phyloP scores from a whole-genome alignment of 1,140 invertebrate species.

The Zaprionus africanus region DNA sequence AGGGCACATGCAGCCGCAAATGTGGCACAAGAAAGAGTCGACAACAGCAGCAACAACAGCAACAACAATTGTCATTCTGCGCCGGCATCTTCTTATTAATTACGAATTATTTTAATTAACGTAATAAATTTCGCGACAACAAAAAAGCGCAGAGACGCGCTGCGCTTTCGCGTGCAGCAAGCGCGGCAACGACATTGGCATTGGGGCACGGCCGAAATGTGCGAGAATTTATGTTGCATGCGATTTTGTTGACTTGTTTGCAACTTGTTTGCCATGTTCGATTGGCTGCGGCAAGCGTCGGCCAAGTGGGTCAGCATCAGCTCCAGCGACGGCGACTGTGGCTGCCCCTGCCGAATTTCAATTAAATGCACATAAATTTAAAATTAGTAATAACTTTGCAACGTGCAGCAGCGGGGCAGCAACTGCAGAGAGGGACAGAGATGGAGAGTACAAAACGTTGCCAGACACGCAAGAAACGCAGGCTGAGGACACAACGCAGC shows the following conservation, averaged over 20 bases:
- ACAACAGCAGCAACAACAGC: slow-evolving; percentile 13
- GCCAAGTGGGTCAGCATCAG: slow-evolving; percentile 48
- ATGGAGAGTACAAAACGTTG: slow-evolving; percentile 63
- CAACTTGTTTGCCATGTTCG: slow-evolving; percentile 79
- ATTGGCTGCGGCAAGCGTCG: slow-evolving; percentile 57
- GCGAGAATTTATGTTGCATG: slow-evolving; percentile 81
- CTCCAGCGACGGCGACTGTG: slow-evolving; percentile 9
- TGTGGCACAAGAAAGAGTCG: slow-evolving; percentile 35
- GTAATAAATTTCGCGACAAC: slow-evolving; percentile 75
- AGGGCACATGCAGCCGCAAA: slow-evolving; percentile 24
- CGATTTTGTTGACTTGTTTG: slow-evolving; percentile 80
- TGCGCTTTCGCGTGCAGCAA: slow-evolving; percentile 17
- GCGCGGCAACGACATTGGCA: slow-evolving; percentile 38
- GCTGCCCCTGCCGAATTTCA: slow-evolving; percentile 70
- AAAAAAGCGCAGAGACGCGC: slow-evolving; percentile 30
- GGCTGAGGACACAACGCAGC: slow-evolving; percentile 47
- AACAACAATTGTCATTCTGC: slow-evolving; percentile 25
- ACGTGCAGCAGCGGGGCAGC: slow-evolving; percentile 36
- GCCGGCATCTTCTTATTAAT: slow-evolving; percentile 77
- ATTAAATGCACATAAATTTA: slow-evolving; percentile 83
- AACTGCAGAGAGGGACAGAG: not conserved
- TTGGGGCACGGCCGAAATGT: slow-evolving; percentile 58
- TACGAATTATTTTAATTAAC: slow-evolving; percentile 84
- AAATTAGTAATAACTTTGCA: slow-evolving; percentile 79
- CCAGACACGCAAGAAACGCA: slow-evolving; percentile 65